Evolutionary conservation across 2,113 vertebrate genomes (phyloP).

Genomic region (Diglossa brunneiventris): DNA sequence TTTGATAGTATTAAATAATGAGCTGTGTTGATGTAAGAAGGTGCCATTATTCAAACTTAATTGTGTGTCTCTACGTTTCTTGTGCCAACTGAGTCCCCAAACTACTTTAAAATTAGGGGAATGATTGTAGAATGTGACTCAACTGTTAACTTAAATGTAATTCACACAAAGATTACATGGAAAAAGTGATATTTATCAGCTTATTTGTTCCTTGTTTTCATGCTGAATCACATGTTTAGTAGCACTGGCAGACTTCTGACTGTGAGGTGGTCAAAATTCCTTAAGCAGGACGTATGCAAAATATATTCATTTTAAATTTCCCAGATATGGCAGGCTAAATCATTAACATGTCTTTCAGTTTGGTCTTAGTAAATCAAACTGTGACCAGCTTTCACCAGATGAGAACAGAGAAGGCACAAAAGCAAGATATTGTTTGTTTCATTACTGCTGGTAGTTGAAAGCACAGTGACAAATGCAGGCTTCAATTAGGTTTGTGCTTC

Average conservation of each 20-base stretch:
- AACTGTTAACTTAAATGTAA: neutral
- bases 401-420: neutral
- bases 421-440: neutral
- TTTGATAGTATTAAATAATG: constrained; percentile 17
- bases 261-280: neutral
- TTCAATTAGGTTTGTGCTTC: neutral
- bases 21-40: constrained; percentile 5
- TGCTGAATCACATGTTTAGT: neutral
- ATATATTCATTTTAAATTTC: neutral
- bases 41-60: constrained; percentile 11
- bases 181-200: neutral
- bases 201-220: neutral
- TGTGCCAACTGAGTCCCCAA: neutral
- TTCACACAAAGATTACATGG: neutral
- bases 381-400: neutral
- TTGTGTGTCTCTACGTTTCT: neutral
- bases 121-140: neutral
- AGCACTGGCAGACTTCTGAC: neutral
- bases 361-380: neutral
- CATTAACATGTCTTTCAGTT: neutral
- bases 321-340: neutral
- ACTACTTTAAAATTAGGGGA: neutral
- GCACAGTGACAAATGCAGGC: neutral
- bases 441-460: neutral
- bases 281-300: neutral